Base-by-base conservation (phyloP, 2,113 vertebrate genomes). In the Physeter macrocephalus region DNA sequence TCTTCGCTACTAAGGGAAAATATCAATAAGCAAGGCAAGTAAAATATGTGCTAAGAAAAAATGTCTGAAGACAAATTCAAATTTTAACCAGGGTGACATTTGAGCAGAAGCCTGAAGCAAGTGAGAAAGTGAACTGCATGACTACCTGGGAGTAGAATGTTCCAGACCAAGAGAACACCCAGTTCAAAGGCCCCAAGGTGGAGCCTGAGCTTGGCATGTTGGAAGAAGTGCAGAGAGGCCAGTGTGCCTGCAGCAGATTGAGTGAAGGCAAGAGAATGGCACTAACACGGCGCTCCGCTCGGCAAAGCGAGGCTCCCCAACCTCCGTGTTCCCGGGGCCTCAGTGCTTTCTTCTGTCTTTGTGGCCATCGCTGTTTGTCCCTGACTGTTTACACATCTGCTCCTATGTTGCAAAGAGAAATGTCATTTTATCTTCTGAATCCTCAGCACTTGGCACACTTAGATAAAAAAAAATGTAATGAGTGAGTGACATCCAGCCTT, bases 271-370 rank as follows among this genome's bases (percentile, higher is more conserved):
- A 77, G 71, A 23, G 78, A 27, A 27, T 12, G 57, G 31, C 4
- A 36, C 36, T 12, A 2, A 31, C 7, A 23, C 1, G 3, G 29
- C 4, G 3, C 0, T 46, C 3, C 3, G 2, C 0, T 57, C 2
- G 4, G 71, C 34, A 71, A 34, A 66, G 36, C 6, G 17, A 67
- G 62, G 3, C 14, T 54, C 12, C 6, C 31, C 9, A 1, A 7
- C 9, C 14, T 39, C 36, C 12, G 0, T 14, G 5, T 9, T 69
- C 41, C 31, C 8, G 46, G 25, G n/a, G 18, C 25, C 67, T 62
- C 8, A 17, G 46, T 1, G 5, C 80, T 71, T 52, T 14, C 18
- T 23, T 21, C 27, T 71, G 14, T n/a, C 31, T n/a, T 64, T 25
- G 20, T 23, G 27, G 54, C 25, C 71, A 25, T 34, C 34, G 8